A percentile compares a stretch with the other conserved stretches of the same genome.
phyloP scores from a whole-genome alignment of 2,888 invertebrate species.

The Drosophila merina region DNA sequence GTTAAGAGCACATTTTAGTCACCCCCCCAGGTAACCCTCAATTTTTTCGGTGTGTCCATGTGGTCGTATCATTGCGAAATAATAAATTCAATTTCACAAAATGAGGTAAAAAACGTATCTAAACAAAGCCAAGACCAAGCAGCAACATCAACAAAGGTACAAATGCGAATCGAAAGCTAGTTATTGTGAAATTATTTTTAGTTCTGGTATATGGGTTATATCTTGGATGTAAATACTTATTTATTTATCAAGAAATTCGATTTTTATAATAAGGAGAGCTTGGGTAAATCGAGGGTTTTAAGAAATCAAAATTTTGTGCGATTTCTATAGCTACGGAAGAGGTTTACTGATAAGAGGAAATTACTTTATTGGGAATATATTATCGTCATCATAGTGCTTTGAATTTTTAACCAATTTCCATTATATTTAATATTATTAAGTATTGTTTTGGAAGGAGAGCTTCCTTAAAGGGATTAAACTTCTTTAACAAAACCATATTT shows the following conservation, averaged over 20 bases:
- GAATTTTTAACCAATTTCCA: background rate
- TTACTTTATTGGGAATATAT: background rate
- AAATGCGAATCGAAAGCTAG: constrained; percentile 50
- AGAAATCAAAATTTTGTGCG: too few species aligned
- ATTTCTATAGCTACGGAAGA: background rate
- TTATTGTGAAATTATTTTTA: constrained; percentile 73
- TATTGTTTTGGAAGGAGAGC: background rate
- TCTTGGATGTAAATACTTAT: background rate
- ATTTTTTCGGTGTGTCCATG: constrained; percentile 15
- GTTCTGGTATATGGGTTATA: constrained; percentile 15
- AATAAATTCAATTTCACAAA: constrained; percentile 76
- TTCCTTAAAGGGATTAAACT: background rate
- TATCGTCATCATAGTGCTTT: background rate
- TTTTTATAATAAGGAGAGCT: background rate
- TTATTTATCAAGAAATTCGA: background rate
- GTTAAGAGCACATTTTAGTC: too few species aligned
- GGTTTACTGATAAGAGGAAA: background rate
- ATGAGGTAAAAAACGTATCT: constrained; percentile 47
- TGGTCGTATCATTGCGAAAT: constrained; percentile 60
- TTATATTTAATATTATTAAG: background rate
- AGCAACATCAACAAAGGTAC: constrained; percentile 18
- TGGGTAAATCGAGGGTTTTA: too few species aligned
- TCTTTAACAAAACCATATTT: too few species aligned
- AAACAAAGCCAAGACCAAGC: constrained; percentile 37
- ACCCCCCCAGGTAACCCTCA: too few species aligned